Conservation (phyloP, 1,140 invertebrate species). For the Lamellibrachia luymesi region DNA sequence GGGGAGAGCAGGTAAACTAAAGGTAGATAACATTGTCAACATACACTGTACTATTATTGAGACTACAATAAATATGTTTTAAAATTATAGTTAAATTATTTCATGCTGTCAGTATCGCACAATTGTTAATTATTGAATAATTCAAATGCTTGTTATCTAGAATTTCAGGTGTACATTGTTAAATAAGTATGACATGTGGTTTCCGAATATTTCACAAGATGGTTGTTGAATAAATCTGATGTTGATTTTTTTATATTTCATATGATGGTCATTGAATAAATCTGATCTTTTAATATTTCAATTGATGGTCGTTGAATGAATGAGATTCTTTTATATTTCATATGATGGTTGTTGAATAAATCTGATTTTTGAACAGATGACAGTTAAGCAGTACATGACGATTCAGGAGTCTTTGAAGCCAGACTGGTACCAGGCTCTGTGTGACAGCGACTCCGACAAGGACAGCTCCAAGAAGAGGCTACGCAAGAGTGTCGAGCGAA, state of each 20-base stretch:
- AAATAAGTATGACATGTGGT: not conserved
- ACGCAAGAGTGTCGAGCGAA: constrained; percentile 62
- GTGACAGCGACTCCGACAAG: constrained; percentile 76
- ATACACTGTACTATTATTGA: not conserved
- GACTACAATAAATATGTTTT: not conserved
- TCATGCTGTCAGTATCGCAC: not conserved
- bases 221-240: not conserved
- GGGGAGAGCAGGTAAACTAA: constrained; percentile 70
- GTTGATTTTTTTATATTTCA: not conserved
- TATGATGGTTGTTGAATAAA: constrained; percentile 64
- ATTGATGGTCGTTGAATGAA: not conserved
- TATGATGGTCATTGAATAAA: too few relatives aligned
- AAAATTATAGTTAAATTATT: not conserved
- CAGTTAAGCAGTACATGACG: constrained; percentile 68
- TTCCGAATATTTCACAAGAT: constrained; percentile 11
- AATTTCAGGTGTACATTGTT: not conserved
- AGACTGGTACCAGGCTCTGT: constrained; percentile 75
- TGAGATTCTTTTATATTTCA: constrained; percentile 42
- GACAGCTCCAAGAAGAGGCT: constrained; percentile 69
- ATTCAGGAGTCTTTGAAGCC: constrained; percentile 59
- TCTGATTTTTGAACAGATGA: constrained; percentile 61
- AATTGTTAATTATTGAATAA: not conserved
- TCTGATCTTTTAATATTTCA: not conserved
- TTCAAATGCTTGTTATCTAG: too few relatives aligned
- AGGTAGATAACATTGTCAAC: constrained; percentile 36